phyloP scores from a whole-genome alignment of 2,113 vertebrate genomes.

The Clupea harengus region DNA sequence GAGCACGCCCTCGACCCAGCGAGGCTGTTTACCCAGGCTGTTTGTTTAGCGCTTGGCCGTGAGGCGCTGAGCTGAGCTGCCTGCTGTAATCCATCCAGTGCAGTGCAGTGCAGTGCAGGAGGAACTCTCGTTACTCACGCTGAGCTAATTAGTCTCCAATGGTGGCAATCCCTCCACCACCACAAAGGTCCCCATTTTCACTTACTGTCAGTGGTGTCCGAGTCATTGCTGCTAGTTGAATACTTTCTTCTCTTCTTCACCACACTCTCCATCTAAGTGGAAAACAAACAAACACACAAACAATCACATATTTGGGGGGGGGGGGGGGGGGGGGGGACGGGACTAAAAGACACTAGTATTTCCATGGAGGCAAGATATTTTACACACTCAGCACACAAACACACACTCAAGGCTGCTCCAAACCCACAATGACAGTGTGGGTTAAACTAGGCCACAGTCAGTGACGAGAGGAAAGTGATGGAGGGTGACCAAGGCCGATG shows the following conservation, averaged over 20 bases:
- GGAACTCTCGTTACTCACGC: conserved; percentile 18
- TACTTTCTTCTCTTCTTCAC: conserved; percentile 95
- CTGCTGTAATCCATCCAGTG: background rate
- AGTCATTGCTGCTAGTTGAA: conserved; percentile 97
- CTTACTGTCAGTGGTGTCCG: conserved; percentile 98
- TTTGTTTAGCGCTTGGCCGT: background rate
- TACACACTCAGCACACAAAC: background rate
- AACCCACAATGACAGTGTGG: background rate
- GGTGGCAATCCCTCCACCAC: conserved; percentile 11
- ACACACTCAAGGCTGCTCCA: background rate
- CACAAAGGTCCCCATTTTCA: background rate
- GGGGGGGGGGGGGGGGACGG: background rate
- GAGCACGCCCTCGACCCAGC: background rate
- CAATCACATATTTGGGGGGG: background rate
- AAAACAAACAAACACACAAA: background rate
- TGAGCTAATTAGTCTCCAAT: conserved; percentile 32
- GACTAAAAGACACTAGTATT: background rate
- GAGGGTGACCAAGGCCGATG: background rate
- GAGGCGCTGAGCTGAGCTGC: background rate
- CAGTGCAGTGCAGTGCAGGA: background rate
- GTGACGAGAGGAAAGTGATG: background rate
- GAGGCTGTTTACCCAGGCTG: background rate
- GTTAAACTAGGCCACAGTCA: background rate
- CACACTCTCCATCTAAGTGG: conserved; percentile 81
- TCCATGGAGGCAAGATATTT: background rate